These are phyloP conservation scores for Apodemia mormo DNA, from an alignment of 2,888 invertebrate species.

Conservation along the genomic window DNA sequence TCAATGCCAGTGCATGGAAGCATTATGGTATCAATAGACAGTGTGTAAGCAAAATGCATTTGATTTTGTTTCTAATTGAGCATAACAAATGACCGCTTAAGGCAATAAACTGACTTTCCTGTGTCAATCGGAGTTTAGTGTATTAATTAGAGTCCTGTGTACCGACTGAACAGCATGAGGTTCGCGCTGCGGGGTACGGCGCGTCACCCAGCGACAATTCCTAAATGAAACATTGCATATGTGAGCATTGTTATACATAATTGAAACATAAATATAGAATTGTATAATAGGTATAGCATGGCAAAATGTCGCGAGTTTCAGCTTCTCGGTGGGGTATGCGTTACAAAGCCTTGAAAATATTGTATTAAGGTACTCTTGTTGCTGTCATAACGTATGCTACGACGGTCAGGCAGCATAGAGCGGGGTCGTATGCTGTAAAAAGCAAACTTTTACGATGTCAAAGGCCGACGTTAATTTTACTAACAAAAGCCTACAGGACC, in stretches of 20 bases:
- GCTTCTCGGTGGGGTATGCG: too few species aligned
- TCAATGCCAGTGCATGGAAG: too few species aligned
- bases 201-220: slow-evolving; percentile 38
- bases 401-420: too few species aligned
- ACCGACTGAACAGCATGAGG: slow-evolving; percentile 69
- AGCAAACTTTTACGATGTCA: too few species aligned
- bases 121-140: slow-evolving; percentile 69
- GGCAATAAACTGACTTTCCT: slow-evolving; percentile 24
- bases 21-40: not conserved
- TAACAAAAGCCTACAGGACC: too few species aligned
- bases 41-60: not conserved
- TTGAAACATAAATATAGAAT: not conserved
- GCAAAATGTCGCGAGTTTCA: too few species aligned
- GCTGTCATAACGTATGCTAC: too few species aligned
- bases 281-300: too few species aligned
- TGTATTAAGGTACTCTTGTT: too few species aligned
- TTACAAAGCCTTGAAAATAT: too few species aligned
- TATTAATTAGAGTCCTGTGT: slow-evolving; percentile 80
- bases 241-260: slow-evolving; percentile 52
- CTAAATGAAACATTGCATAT: slow-evolving; percentile 47
- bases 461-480: too few species aligned
- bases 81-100: slow-evolving; percentile 7
- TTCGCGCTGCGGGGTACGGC: slow-evolving; percentile 47
- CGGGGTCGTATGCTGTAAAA: too few species aligned
- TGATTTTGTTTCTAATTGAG: slow-evolving; percentile 2